Evolutionary conservation across 2,113 vertebrate species (phyloP), one percentile per base, ranked within the genome.

Genomic region (Istiophorus platypterus): DNA sequence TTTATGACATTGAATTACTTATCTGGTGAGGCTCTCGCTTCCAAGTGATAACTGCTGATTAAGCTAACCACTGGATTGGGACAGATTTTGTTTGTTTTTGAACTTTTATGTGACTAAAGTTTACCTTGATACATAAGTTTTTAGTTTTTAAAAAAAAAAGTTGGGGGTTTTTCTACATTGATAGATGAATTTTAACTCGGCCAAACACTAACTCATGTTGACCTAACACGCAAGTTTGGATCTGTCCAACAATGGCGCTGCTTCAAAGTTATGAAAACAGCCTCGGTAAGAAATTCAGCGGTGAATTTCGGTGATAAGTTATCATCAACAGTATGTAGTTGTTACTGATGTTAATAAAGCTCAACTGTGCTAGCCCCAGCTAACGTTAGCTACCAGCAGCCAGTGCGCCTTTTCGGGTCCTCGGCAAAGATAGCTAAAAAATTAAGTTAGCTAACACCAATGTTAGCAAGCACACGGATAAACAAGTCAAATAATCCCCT

Each of bases 331-430:
- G n/a, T 52, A 68, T 26, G 26, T 29, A 29, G 11, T 1, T 2
- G 3, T 24, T 58, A 18, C 1, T 34, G n/a, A 20, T 13, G 0
- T 61, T 45, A 54, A 62, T 14, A 7, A 26, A 49, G 2, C 8
- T 5, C 26, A 72, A 24, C 0, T 1, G 13, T 31, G 27, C 10
- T 29, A 34, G 12, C 14, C 11, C 4, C 13, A 45, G 41, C 13
- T 52, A 56, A n/a, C 10, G 22, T 22, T 65, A 47, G 31, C 71
- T 24, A 49, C 12, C 5, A 11, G 13, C 11, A 17, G 58, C n/a
- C 26, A 76, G 61, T 65, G 76, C 86, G 89, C 86, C 84, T 34
- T 86, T 84, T 78, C 27, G 7, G 22, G 2, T 45, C 2, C 11
- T 26, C 26, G 2, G 8, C 56, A 13, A 69, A 45, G 26, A 5